Evolutionary conservation across 2,797 vertebrate species (phyloP), one percentile per base, ranked within the genome.

Genomic region (Artibeus jamaicensis): DNA sequence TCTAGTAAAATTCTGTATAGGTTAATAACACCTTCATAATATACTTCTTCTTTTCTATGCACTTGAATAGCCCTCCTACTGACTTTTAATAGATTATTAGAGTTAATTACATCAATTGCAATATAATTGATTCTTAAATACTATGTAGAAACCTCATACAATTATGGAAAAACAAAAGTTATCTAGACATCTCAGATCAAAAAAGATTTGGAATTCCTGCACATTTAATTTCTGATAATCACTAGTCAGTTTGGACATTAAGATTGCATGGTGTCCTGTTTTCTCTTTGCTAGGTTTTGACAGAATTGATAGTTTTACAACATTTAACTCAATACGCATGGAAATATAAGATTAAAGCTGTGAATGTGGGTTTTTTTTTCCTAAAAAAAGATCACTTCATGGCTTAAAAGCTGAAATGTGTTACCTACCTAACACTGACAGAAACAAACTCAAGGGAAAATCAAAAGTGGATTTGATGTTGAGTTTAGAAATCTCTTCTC

Each of bases 91-190:
- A 98, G 98, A 99, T 99, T 99, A 99, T 99, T 99, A 98, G 98
- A 98, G 98, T 98, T 99, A 99, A 99, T 99, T 99, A 98, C 99
- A 99, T 99, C 99, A 99, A 99, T 99, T 99, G 98, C 98, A 99
- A 99, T 99, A 98, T 99, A 99, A 99, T 99, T 99, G 98, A 99
- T 98, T 98, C 98, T 98, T 99, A 99, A 99, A 99, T 99, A 99
- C 98, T 98, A 98, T 98, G 98, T 98, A 99, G 98, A 98, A 98
- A 98, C 98, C 98, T 98, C 98, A 98, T 98, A 98, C 98, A 99
- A 99, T 99, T 99, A 99, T 98, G 96, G 98, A 99, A 99, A 99
- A 99, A 99, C 98, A 99, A 98, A 99, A 99, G 98, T 98, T 98
- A 99, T 98, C 98, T 98, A 98, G 98, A 98, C 98, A 99, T 98